Percentiles rank a stretch among this genome's conserved stretches.
phyloP scores from a whole-genome alignment of 2,797 vertebrate genomes.

The Poeciliopsis infans region DNA sequence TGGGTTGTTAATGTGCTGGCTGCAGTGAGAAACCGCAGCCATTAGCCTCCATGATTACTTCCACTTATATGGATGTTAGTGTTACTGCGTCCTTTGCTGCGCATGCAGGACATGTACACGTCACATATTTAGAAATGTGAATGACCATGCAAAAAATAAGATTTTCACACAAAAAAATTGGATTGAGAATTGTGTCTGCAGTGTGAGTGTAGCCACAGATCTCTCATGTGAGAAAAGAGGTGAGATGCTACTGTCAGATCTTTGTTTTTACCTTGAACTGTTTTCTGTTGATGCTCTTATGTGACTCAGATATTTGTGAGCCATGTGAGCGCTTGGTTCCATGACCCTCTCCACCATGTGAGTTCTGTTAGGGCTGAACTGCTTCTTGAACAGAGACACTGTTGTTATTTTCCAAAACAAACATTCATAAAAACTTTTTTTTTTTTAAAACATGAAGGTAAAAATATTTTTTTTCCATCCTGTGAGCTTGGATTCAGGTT shows the following conservation, averaged over 20 bases:
- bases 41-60: no score
- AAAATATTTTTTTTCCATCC: background rate
- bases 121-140: no score
- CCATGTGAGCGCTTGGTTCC: constrained; percentile 45
- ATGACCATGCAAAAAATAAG: no score
- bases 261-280: constrained; percentile 5
- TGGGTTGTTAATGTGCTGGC: no score
- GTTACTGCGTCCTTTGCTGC: no score
- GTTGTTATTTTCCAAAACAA: constrained; percentile 28
- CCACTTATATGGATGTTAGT: no score
- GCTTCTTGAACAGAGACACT: constrained; percentile 22
- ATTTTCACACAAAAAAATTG: no score
- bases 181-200: no score
- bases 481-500: background rate
- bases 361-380: constrained; percentile 29
- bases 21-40: no score
- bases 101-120: no score
- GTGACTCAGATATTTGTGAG: constrained; percentile 63
- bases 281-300: constrained; percentile 24
- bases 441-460: background rate
- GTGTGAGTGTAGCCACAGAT: no score
- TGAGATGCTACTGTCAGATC: background rate
- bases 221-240: background rate
- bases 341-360: constrained; percentile 56
- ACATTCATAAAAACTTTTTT: background rate